Conservation (phyloP, 2,797 vertebrate genomes). For the Dromococcyx pavoninus region DNA sequence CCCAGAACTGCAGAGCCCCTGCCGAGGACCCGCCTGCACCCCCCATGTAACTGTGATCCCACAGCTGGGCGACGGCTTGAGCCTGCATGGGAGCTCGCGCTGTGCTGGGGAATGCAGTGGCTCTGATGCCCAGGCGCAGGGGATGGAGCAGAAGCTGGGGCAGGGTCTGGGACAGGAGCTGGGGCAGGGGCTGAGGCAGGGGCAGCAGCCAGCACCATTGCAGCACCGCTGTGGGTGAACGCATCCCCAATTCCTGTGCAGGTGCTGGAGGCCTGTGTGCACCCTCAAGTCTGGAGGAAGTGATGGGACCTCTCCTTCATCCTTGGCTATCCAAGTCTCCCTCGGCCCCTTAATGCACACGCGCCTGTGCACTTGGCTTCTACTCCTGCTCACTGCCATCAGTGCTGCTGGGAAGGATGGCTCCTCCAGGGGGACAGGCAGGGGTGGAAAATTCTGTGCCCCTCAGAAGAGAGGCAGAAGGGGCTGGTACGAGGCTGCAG, state of each 20-base stretch:
- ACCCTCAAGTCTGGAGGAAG: fast-evolving
- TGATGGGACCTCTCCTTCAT: not conserved
- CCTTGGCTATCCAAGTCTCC: not conserved
- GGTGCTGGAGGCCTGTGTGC: not conserved
- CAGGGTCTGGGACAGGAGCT: too few species aligned
- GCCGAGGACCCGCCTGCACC: not conserved
- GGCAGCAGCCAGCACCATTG: too few species aligned
- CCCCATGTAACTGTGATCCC: fast-evolving
- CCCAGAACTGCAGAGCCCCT: not conserved
- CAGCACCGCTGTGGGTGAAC: not conserved
- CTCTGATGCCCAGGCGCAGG: fast-evolving
- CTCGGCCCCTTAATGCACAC: fast-evolving
- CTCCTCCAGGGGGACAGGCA: not conserved
- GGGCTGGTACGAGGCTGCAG: fast-evolving
- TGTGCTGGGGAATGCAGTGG: not conserved
- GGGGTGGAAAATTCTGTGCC: not conserved
- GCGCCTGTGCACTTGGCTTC: fast-evolving
- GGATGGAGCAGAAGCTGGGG: not conserved
- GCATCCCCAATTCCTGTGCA: not conserved
- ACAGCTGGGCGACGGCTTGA: not conserved
- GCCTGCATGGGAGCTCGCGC: fast-evolving
- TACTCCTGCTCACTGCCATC: not conserved
- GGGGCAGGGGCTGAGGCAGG: too few species aligned
- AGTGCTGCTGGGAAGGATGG: fast-evolving
- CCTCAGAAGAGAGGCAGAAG: not conserved